A percentile compares a stretch with the other conserved stretches of the same genome.
Evolutionary conservation across 2,888 invertebrate species (phyloP).

Genomic region (Tachina fera): DNA sequence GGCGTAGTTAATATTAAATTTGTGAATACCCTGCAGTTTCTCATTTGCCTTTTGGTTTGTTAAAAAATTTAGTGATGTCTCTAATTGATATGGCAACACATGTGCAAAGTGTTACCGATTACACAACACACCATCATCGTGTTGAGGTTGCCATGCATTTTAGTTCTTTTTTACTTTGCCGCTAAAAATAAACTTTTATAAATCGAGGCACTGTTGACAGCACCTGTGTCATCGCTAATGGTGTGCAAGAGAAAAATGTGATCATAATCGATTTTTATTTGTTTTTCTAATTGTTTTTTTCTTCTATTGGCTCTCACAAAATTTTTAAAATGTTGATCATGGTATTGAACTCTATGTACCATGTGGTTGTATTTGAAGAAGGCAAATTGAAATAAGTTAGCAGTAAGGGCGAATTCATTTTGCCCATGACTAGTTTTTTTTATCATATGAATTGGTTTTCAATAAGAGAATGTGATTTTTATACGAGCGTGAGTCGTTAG

Average conservation of each 20-base stretch:
- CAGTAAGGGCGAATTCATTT: no score
- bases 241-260: constrained; percentile 41
- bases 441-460: not conserved
- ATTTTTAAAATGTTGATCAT: constrained; percentile 25
- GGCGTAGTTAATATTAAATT: constrained; percentile 14
- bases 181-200: not conserved
- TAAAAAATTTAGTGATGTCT: not conserved
- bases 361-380: not conserved
- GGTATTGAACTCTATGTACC: constrained; percentile 42
- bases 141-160: not conserved
- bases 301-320: not conserved
- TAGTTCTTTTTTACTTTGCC: not conserved
- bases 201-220: constrained; percentile 3
- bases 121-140: not conserved
- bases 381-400: no score
- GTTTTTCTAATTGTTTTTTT: not conserved
- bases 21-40: not conserved
- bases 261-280: constrained; percentile 40
- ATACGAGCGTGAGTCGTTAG: no score
- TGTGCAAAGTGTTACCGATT: constrained; percentile 34
- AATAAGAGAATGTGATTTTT: no score
- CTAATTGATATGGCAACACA: constrained; percentile 16
- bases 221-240: constrained; percentile 18
- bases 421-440: not conserved
- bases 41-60: not conserved